phyloP scores from a whole-genome alignment of 2,888 invertebrate species.

The Ophion ellenae region DNA sequence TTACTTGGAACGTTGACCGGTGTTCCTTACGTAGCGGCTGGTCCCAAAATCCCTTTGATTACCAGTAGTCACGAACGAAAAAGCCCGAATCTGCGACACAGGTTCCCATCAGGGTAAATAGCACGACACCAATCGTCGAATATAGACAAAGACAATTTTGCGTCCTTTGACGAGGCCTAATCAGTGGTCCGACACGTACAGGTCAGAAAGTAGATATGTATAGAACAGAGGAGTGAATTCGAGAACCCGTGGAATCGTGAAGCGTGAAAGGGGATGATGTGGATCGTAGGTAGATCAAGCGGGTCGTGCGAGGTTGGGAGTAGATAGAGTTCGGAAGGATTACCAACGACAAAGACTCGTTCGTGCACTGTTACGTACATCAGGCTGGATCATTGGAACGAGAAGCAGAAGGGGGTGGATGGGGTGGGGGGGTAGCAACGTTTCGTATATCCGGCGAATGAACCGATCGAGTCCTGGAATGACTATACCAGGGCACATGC shows the following conservation, averaged over 20 bases:
- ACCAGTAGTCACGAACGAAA: background rate
- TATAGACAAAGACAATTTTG: conserved; percentile 38
- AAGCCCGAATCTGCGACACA: background rate
- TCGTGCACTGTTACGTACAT: conserved; percentile 60
- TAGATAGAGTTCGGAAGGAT: conserved; percentile 42
- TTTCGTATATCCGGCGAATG: conserved; percentile 62
- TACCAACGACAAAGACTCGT: conserved; percentile 62
- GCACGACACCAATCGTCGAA: conserved; percentile 7
- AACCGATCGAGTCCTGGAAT: conserved; percentile 49
- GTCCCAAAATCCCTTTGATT: background rate
- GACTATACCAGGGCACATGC: conserved; percentile 44
- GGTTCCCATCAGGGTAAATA: background rate
- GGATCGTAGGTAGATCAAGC: conserved; percentile 41
- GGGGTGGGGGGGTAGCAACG: conserved; percentile 17
- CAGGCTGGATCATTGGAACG: conserved; percentile 52
- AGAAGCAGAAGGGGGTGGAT: background rate
- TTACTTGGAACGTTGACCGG: background rate
- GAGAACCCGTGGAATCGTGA: conserved; percentile 14
- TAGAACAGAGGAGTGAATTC: conserved; percentile 3
- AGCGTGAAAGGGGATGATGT: conserved; percentile 35
- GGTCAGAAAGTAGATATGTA: background rate
- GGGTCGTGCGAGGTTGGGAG: conserved; percentile 8
- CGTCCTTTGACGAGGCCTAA: conserved; percentile 53
- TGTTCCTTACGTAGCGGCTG: background rate
- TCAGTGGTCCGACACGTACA: conserved; percentile 23